Conservation (phyloP, 35 echinoderm and acorn worm genomes). For the Strongylocentrotus purpuratus region DNA sequence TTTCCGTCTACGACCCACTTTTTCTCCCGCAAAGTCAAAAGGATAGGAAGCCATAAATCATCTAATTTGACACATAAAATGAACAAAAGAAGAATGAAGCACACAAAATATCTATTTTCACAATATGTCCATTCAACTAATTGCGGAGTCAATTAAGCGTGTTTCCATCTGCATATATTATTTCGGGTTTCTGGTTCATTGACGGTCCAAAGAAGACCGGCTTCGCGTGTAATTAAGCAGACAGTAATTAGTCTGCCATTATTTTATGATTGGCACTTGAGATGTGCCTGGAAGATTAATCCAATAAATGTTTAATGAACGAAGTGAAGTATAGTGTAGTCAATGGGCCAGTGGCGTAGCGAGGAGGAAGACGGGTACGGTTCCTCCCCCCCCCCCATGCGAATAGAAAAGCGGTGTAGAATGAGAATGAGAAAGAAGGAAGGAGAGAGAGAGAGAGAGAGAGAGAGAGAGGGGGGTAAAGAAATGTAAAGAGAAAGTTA, state of each 20-base stretch:
- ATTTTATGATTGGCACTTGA: neutral
- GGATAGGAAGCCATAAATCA: neutral
- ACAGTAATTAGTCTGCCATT: conserved; percentile 5
- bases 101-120: conserved; percentile 7
- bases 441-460: no score
- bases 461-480: no score
- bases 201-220: neutral
- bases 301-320: neutral
- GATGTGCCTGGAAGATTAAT: neutral
- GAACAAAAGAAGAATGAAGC: neutral
- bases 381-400: no score
- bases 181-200: neutral
- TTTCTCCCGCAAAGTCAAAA: neutral
- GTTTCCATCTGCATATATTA: neutral
- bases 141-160: neutral
- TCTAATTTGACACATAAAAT: neutral
- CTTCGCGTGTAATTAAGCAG: conserved; percentile 1
- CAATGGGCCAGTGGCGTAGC: no score
- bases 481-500: no score
- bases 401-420: no score
- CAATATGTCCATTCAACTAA: neutral
- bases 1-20: neutral
- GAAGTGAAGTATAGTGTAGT: neutral
- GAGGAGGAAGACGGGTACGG: no score
- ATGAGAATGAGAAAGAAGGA: no score